Conservation (phyloP, 2,888 invertebrate species). For the Papilio elwesi region DNA sequence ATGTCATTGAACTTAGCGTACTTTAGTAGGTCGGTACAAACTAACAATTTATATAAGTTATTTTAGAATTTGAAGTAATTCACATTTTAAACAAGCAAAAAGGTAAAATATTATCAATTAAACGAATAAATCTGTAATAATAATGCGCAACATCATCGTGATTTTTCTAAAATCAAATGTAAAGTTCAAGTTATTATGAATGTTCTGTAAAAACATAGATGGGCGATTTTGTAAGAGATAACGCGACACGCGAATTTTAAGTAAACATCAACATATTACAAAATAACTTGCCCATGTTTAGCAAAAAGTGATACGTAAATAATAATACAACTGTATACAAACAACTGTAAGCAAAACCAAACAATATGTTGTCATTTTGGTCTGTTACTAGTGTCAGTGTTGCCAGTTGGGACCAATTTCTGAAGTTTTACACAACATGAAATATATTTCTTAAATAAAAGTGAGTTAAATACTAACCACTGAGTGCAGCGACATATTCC, state of each 20-base stretch:
- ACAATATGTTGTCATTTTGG: slow-evolving; percentile 19
- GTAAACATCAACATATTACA: not conserved
- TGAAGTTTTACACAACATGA: slow-evolving; percentile 3
- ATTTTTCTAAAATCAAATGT: not conserved
- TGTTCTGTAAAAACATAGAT: not conserved
- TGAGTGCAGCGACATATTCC: slow-evolving; percentile 79
- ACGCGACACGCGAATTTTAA: not conserved
- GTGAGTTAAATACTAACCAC: slow-evolving; percentile 69
- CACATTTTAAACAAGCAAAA: not conserved
- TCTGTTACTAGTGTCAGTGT: slow-evolving; percentile 33
- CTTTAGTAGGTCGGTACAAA: too few relatives aligned
- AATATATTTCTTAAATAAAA: slow-evolving; percentile 48
- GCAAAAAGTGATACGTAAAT: slow-evolving; percentile 4
- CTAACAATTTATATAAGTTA: not conserved
- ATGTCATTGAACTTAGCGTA: slow-evolving; percentile 16
- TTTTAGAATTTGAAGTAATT: not conserved
- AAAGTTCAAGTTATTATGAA: not conserved
- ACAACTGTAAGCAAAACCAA: slow-evolving; percentile 36
- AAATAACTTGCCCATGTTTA: slow-evolving; percentile 5
- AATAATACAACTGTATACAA: slow-evolving; percentile 17
- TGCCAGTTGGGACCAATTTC: slow-evolving; percentile 25
- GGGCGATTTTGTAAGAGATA: not conserved
- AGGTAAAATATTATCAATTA: not conserved
- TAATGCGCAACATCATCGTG: not conserved
- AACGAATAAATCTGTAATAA: slow-evolving; percentile 1